Percentiles rank a stretch among this genome's conserved stretches.
Evolutionary conservation across 1,140 invertebrate species (phyloP).

Genomic region (Ylistrum balloti): DNA sequence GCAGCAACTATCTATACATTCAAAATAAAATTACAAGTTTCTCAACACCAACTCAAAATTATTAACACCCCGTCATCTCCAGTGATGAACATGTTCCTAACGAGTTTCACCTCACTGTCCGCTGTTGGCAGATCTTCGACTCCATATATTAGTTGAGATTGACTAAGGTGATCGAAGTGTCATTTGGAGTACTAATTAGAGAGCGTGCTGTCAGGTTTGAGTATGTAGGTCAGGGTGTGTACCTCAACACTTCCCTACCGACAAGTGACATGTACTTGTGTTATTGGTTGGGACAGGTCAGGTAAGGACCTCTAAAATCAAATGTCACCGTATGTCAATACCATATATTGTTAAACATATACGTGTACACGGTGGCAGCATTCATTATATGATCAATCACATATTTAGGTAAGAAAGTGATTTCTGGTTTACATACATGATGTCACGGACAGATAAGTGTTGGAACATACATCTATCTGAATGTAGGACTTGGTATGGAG

Average conservation of each 20-base stretch:
- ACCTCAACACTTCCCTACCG: neutral
- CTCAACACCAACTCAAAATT: too few relatives aligned
- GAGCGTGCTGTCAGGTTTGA: neutral
- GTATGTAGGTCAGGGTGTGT: neutral
- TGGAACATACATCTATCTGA: neutral
- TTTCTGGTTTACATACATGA: neutral
- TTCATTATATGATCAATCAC: neutral
- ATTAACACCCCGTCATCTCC: too few relatives aligned
- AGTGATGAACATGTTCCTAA: too few relatives aligned
- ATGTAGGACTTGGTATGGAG: neutral
- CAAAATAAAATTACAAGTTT: too few relatives aligned
- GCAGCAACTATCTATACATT: too few relatives aligned
- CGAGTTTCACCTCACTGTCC: too few relatives aligned
- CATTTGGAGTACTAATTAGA: neutral
- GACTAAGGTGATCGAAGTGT: neutral
- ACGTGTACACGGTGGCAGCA: neutral
- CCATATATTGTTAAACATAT: neutral
- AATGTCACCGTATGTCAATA: neutral
- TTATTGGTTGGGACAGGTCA: neutral
- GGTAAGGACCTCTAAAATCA: conserved; percentile 1
- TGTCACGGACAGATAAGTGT: neutral
- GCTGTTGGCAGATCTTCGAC: neutral
- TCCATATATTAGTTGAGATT: neutral
- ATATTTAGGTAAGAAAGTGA: conserved; percentile 5
- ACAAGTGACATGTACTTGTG: neutral